phyloP scores from a whole-genome alignment of 2,797 vertebrate species.

The Darevskia nairensis region DNA sequence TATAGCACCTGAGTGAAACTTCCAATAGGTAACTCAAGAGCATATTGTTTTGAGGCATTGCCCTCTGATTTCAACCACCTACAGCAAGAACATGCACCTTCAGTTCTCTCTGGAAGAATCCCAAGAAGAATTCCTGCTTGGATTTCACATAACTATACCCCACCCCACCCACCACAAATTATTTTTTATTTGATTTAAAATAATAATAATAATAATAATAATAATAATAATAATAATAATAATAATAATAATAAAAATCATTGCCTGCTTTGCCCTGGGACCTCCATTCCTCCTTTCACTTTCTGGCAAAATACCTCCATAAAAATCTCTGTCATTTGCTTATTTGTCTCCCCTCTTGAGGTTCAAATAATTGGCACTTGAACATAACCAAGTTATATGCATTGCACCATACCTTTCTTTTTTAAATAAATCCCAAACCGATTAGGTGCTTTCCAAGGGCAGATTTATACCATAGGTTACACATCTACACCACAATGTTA shows the following conservation, averaged over 20 bases:
- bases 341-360: neutral
- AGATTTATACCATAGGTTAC: neutral
- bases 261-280: slow-evolving; percentile 14
- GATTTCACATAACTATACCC: neutral
- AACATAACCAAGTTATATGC: neutral
- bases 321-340: neutral
- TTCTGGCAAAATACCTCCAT: slow-evolving; percentile 4
- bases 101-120: neutral
- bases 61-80: slow-evolving; percentile 18
- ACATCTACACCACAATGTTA: neutral
- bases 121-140: slow-evolving; percentile 20
- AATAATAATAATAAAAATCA: neutral
- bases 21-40: slow-evolving; percentile 36
- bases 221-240: too few relatives aligned
- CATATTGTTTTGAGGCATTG: slow-evolving; percentile 33
- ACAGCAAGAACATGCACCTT: slow-evolving; percentile 12
- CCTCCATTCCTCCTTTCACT: neutral
- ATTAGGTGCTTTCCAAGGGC: neutral
- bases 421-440: neutral
- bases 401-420: neutral
- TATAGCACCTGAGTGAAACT: slow-evolving; percentile 48
- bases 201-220: neutral
- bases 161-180: neutral
- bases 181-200: neutral
- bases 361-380: neutral